Conservation (phyloP, 2,888 invertebrate genomes). For the Trichogramma dendrolimi region DNA sequence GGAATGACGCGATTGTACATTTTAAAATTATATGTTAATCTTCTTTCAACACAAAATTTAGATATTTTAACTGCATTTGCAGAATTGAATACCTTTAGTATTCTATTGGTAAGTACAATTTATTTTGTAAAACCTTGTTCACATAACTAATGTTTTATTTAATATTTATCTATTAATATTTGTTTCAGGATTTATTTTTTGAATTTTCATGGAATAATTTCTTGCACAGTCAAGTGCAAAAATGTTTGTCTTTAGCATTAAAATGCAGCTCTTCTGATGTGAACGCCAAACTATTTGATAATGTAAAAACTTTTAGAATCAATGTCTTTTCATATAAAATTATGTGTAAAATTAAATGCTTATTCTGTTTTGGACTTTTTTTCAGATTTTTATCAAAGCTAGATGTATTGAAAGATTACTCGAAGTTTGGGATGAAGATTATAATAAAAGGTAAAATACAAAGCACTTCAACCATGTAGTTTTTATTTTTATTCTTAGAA, state of each 20-base stretch:
- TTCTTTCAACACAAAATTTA: constrained; percentile 69
- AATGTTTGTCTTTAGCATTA: constrained; percentile 72
- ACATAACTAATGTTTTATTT: constrained; percentile 6
- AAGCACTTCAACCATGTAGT: constrained; percentile 1
- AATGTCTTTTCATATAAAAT: constrained; percentile 37
- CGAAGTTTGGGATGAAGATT: constrained; percentile 77
- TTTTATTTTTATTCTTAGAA: neutral
- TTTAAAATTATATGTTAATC: constrained; percentile 71
- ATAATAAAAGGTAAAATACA: constrained; percentile 35
- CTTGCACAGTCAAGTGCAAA: constrained; percentile 84
- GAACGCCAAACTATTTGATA: constrained; percentile 35
- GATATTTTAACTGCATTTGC: constrained; percentile 67
- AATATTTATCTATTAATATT: constrained; percentile 13
- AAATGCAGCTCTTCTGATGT: constrained; percentile 44
- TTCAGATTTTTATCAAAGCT: constrained; percentile 74
- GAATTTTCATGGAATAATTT: constrained; percentile 91
- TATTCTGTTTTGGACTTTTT: constrained; percentile 20
- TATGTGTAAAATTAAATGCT: constrained; percentile 6
- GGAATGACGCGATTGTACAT: constrained; percentile 78
- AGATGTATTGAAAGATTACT: constrained; percentile 75
- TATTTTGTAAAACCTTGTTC: constrained; percentile 7
- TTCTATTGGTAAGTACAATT: constrained; percentile 54
- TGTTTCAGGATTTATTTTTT: constrained; percentile 80
- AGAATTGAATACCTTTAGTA: constrained; percentile 56
- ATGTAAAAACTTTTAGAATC: constrained; percentile 46